Base-by-base conservation (phyloP, 1,140 invertebrate genomes). In the Cydia strobilella region DNA sequence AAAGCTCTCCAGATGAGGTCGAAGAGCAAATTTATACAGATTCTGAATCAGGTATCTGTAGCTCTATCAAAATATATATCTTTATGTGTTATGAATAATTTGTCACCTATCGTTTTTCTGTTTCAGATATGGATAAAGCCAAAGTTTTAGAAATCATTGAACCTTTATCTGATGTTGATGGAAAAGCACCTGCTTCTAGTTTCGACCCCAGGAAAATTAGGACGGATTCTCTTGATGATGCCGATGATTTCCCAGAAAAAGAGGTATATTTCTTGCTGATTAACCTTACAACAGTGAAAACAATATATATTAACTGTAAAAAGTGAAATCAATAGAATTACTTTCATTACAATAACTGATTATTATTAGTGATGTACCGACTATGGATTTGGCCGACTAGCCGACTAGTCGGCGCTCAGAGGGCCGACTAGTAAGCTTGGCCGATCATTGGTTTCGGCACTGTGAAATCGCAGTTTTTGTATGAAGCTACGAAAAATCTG, bases 1-100 rank as follows among this genome's bases (percentile, higher is more conserved):
- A 94, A 84, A 93, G 92, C 79, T 94, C 93, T 42, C 93, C 93
- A 6, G 93, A 94, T 35, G 93, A 94, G 89, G 89, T 94, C 7
- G 93, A 94, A 82, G 93, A 94, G 80, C 93, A 94, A 80, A 93
- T 94, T 77, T 94, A 93, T 73, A 93, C 93, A 54, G 93, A 94
- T 82, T 93, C 93, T 13, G 93, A 94, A 87, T 94, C 93, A 77
- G 93, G 93, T 93, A 85, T 74, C 69, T 48, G 25, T 7, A 71
- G 75, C 51, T 76, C 20, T 15, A 73, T 25, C 5, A 20, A 59
- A 59, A 59, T 59, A 18, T 25, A 71, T 27, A 75, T 73, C 31
- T 75, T 35, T 25, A 3, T 63, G 10, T 76, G 39, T 13, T 9
- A 51, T 23, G 18, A 72, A 25, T 12, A 18, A 45, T 72, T 72